Evolutionary conservation across 2,797 vertebrate genomes (phyloP), one percentile per base, ranked within the genome.

Genomic region (Squalus acanthias): DNA sequence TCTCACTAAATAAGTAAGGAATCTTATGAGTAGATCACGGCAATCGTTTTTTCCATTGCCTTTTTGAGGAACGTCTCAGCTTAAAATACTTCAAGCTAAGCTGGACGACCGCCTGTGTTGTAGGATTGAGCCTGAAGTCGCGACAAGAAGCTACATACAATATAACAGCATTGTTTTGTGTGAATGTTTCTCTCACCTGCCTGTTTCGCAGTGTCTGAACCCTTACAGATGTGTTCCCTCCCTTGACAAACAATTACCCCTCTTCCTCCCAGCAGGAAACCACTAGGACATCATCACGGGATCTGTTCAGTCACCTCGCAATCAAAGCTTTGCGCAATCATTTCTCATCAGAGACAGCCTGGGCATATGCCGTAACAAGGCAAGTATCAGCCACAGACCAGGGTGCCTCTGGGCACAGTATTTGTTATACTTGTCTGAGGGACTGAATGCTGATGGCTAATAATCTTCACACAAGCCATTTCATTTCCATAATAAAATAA

Each of bases 251-350:
- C 98, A 97, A 97, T 98, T 98, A 97, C 97, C 97, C 97, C 97
- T 98, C 97, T 97, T 98, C 95, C 96, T 97, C 97, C 96, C 97
- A 96, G 97, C 96, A 96, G 98, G 98, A 98, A 97, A 97, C 97
- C 97, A 98, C 97, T 98, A 98, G 98, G 97, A 97, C 97, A 97
- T 97, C 97, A 98, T 98, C 97, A 97, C 96, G 96, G 97, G 97
- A 97, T 98, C 97, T 98, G 97, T 97, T 97, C 98, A 98, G 98
- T 98, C 98, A 98, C 98, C 97, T 98, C 97, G 97, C 97, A 97
- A 98, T 98, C 97, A 97, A 97, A 97, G 97, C 97, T 98, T 97
- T 97, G 97, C 97, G 97, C 98, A 98, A 97, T 98, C 97, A 97
- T 96, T 97, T 98, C 97, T 98, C 97, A 97, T 97, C 97, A 97